Evolutionary conservation across 2,797 vertebrate species (phyloP).

Genomic region (Gallirallus australis): DNA sequence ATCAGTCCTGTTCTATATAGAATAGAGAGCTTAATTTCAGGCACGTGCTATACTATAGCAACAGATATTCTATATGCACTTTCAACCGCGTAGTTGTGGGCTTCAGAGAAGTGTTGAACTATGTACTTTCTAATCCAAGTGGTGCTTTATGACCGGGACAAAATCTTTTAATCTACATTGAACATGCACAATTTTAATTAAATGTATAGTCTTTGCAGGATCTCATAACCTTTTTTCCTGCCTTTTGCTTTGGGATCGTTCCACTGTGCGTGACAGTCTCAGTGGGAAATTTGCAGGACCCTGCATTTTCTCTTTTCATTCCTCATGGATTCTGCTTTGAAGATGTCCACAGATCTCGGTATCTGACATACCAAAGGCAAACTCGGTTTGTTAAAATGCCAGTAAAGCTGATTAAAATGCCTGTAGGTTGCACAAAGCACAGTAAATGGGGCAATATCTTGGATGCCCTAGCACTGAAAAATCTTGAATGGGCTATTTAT

Average conservation of each 20-base stretch:
- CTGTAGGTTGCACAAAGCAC: background rate
- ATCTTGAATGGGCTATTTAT: constrained; percentile 3
- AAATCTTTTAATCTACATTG: background rate
- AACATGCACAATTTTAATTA: background rate
- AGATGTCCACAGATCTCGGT: background rate
- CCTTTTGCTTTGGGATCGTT: background rate
- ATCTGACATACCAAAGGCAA: background rate
- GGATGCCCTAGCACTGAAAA: background rate
- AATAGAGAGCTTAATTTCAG: background rate
- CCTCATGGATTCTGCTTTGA: background rate
- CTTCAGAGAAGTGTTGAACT: background rate
- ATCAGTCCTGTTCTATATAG: background rate
- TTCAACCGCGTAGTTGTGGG: background rate
- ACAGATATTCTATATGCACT: background rate
- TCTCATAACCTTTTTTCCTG: background rate
- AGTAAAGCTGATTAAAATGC: constrained; percentile 30
- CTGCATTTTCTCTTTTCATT: background rate
- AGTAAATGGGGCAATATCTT: background rate
- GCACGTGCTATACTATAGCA: background rate
- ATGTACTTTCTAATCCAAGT: background rate
- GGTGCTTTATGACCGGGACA: background rate
- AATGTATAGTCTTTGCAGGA: background rate
- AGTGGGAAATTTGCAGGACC: background rate
- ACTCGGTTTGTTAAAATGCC: background rate
- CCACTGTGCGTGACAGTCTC: background rate